Percentiles rank a stretch among this genome's conserved stretches.
Evolutionary conservation across 2,113 vertebrate genomes (phyloP).

Genomic region (Crypturellus undulatus): DNA sequence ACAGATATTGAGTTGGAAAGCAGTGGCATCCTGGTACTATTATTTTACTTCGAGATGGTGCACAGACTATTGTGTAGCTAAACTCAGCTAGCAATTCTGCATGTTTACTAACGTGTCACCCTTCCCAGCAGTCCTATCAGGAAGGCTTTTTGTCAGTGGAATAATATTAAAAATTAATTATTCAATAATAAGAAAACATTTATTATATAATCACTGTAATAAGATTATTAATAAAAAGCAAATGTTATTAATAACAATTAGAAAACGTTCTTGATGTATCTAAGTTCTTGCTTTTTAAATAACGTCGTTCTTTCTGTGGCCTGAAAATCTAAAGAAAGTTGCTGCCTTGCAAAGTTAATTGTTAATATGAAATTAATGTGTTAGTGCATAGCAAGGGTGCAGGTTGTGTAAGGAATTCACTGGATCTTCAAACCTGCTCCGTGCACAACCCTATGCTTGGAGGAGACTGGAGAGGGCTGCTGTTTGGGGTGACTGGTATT

Average conservation of each 20-base stretch:
- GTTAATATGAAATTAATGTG: background rate
- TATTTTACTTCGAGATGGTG: slow-evolving; percentile 7
- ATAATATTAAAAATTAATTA: no score
- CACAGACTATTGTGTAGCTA: background rate
- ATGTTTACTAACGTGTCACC: slow-evolving; percentile 53
- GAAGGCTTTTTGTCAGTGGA: background rate
- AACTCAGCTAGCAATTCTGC: slow-evolving; percentile 5
- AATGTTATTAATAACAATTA: no score
- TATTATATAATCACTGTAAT: no score
- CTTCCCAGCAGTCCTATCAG: slow-evolving; percentile 31
- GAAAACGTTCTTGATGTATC: background rate
- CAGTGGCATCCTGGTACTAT: background rate
- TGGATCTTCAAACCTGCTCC: background rate
- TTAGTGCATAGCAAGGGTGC: background rate
- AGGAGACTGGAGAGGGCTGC: background rate
- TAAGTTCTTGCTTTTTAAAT: slow-evolving; percentile 11
- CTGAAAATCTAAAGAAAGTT: background rate
- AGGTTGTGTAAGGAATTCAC: background rate
- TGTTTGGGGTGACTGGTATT: background rate
- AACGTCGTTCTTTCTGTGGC: background rate
- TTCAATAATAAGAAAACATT: no score
- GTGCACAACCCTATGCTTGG: background rate
- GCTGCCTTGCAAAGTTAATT: background rate
- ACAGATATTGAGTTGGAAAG: background rate
- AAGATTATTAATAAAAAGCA: no score